Percentiles rank a stretch among this genome's conserved stretches.
Evolutionary conservation across 2,797 vertebrate species (phyloP).

Genomic region (Percopsis omiscomaycus): DNA sequence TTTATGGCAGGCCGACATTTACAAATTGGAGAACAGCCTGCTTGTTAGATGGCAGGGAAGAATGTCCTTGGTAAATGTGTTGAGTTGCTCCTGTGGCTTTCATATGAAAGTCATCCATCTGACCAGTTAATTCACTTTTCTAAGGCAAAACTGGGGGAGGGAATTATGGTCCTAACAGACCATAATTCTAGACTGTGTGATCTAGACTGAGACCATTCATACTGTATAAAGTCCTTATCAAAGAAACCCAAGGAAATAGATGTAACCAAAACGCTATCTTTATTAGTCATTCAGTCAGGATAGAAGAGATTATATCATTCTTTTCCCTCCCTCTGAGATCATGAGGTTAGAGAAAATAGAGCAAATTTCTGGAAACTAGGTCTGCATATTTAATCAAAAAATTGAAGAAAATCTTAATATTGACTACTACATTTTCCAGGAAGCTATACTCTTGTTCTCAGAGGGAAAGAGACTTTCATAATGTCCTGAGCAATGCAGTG

Average conservation of each 20-base stretch:
- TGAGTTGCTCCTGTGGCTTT: constrained; percentile 43
- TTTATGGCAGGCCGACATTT: constrained; percentile 38
- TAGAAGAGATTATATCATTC: constrained; percentile 22
- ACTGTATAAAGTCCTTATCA: constrained; percentile 44
- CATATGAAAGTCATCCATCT: constrained; percentile 68
- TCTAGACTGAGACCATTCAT: constrained; percentile 37
- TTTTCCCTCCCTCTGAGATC: constrained; percentile 24
- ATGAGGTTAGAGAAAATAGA: constrained; percentile 15
- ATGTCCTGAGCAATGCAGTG: neutral
- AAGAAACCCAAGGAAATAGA: constrained; percentile 37
- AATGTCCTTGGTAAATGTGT: constrained; percentile 48
- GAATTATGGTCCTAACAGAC: constrained; percentile 37
- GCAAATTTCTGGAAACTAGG: neutral
- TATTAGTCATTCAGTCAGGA: constrained; percentile 30
- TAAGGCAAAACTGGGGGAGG: constrained; percentile 37
- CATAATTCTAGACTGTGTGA: constrained; percentile 57
- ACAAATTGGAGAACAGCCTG: constrained; percentile 50
- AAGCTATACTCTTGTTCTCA: neutral
- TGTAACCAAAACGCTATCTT: constrained; percentile 36
- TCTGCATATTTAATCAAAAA: neutral
- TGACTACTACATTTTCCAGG: constrained; percentile 1
- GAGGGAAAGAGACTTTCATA: neutral
- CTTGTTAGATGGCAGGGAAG: constrained; percentile 29
- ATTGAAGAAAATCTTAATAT: neutral
- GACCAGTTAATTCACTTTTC: constrained; percentile 58